These are phyloP conservation scores for Didymodactylos carnosus DNA, from an alignment of 2,888 invertebrate species.

Conservation along the genomic window DNA sequence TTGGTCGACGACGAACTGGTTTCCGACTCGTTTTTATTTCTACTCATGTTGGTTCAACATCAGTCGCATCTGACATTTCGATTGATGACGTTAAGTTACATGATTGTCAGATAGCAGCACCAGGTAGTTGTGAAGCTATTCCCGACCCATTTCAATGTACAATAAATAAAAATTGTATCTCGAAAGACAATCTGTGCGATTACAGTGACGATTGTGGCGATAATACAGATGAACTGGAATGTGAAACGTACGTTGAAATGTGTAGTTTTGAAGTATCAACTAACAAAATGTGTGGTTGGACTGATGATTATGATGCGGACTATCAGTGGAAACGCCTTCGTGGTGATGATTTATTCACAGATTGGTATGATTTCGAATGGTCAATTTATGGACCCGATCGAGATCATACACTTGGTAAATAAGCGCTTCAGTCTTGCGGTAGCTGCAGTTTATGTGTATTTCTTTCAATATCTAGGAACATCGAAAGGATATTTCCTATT, in stretches of 20 bases:
- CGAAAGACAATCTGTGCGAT: constrained; percentile 23
- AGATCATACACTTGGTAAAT: constrained; percentile 19
- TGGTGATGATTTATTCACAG: constrained; percentile 13
- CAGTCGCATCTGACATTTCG: background rate
- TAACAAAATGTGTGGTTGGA: constrained; percentile 39
- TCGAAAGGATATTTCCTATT: constrained; percentile 6
- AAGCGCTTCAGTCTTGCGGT: too few species aligned
- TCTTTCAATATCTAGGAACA: constrained; percentile 6
- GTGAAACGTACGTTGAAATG: constrained; percentile 25
- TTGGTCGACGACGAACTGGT: background rate
- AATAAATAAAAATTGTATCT: background rate
- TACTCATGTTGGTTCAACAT: background rate
- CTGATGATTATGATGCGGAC: constrained; percentile 40
- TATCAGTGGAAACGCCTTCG: constrained; percentile 40
- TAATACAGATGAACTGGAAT: constrained; percentile 32
- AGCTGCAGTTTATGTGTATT: too few species aligned
- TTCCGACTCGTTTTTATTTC: background rate
- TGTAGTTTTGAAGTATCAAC: constrained; percentile 14
- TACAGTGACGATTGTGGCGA: constrained; percentile 34
- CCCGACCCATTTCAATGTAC: background rate
- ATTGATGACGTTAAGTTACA: background rate
- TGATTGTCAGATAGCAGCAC: background rate
- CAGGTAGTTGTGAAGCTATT: background rate
- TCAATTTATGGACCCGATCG: constrained; percentile 19
- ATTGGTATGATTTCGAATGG: background rate